Evolutionary conservation across 2,888 invertebrate species (phyloP), one percentile per base, ranked within the genome.

Genomic region (Ichneumoninae sp.): DNA sequence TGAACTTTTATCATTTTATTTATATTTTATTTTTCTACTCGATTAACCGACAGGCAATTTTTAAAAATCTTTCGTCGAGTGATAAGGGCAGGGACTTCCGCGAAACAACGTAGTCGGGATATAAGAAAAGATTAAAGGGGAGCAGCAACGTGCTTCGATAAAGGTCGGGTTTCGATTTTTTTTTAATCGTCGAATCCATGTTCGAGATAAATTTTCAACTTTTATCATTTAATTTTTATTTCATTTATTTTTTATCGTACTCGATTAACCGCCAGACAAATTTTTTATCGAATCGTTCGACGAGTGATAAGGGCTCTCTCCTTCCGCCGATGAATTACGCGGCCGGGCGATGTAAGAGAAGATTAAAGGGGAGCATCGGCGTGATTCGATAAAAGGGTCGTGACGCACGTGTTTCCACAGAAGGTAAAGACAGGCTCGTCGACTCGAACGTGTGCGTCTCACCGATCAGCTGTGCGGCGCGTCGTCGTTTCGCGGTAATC

Each of bases 381-480:
- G 57, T 13, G 57, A 13, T 22, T 22, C 57, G 57, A 57, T 10
- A 57, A 26, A 26, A 57, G 57, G 57, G 57, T 22, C 26, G 57
- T 73, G 73, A 60, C 60, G 73, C 73, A 73, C 73, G 44, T 73
- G 73, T 30, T 54, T 60, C 44, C n/a, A 40, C 44, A n/a, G 40
- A 73, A 73, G 73, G 73, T 44, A 26, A 73, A 73, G 57, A 26
- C 57, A 57, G 40, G 0, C 54, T 44, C 57, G 71, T 22, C n/a
- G 30, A 8, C 54, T n/a, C 13, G 16, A 13, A 10, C 40, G 44
- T 36, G 40, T n/a, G 36, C 52, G 57, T 73, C 40, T 36, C 4
- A 60, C 44, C 16, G 60, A 60, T 73, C 73, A 73, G 73, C 73
- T 73, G 60, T 57, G 22, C 57, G 22, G 10, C 16, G 26, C 47